Base-by-base conservation (phyloP, 2,888 invertebrate species). In the Tetragnatha montana region DNA sequence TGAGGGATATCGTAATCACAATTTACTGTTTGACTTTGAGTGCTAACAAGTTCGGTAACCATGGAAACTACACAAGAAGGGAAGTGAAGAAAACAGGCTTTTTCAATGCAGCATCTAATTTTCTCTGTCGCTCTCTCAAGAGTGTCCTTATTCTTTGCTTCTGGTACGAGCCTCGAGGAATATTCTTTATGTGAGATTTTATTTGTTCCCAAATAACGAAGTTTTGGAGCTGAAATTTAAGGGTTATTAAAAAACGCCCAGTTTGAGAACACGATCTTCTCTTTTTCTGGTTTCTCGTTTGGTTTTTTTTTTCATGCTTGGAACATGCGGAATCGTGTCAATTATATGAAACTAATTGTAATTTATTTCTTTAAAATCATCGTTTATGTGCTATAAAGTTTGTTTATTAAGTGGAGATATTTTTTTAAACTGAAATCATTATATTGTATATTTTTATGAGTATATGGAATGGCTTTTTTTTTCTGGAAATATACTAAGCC, bases 1-100 rank as follows among this genome's bases (percentile, higher is more conserved):
- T 80, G 60, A 35, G 73, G 68, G 79, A 80, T 86, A 79, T 49
- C 82, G 50, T 88, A 88, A 88, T 88, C 87, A 88, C 76, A 82
- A 70, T 88, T 88, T 78, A 81, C 76, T 82, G 87, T 88, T 82
- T 81, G 87, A 88, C 81, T 88, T 88, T 19, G 70, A 88, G 82
- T 88, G 80, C 86, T 88, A 88, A 88, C 87, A 81, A 82, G 82
- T 68, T 69, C 19, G 14, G 87, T 82, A 70, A 6, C 82, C 71
- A 88, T 82, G 82, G 76, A 12, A 71, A 88, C 87, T 69, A 51
- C 19, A 71, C 71, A 81, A 50, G 21, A 49, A 22, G 50, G 8
- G 8, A 74, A 71, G 6, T 17, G 51, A 22, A 71, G 21, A 75
- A 75, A 75, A 83, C 35, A 68, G 6, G 47, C 35, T 75, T 75